Evolutionary conservation across 2,888 invertebrate genomes (phyloP), one percentile per base, ranked within the genome.

Genomic region (Pemphredon lugubris): DNA sequence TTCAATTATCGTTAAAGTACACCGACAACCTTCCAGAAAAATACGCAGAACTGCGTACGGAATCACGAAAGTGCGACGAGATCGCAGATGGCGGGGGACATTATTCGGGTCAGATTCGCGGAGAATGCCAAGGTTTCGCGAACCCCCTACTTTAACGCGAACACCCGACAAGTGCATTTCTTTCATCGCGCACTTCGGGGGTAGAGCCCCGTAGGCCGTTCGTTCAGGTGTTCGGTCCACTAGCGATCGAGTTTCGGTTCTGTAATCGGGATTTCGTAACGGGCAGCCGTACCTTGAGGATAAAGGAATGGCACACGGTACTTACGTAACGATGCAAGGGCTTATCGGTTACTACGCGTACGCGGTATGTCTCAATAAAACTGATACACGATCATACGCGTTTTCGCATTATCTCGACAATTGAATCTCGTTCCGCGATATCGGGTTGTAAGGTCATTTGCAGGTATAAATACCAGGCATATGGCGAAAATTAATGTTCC

Each of bases 121-220:
- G 64, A 61, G 66, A 79, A 83, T 79, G 72, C 73, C 82, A 81
- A 79, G 82, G 81, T 79, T 74, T 47, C 23, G 21, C 23, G 57
- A 73, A 67, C 34, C 50, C 44, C 40, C 59, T 14, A 32, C 39
- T 3, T 39, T 30, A n/a, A n/a, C 13, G 23, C 11, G 18, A 13
- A 13, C 13, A 16, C 6, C 16, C 20, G 55, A 13, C 55, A 59
- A 55, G 23, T 48, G 47, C 40, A 65, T 64, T 71, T 65, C 64
- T 64, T 66, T 51, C 37, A 42, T 50, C 47, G 14, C 48, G 13
- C 32, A 26, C 55, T 30, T 30, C 30, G 7, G 21, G n/a, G 14
- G 18, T 20, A 20, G 9, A 30, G 16, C 44, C n/a, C 14, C n/a
- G 45, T 40, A 54, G 40, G 34, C 21, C 14, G 40, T 65, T 67